These are phyloP conservation scores for Oryzias celebensis DNA, from an alignment of 2,113 vertebrate genomes.

Conservation along the genomic window DNA sequence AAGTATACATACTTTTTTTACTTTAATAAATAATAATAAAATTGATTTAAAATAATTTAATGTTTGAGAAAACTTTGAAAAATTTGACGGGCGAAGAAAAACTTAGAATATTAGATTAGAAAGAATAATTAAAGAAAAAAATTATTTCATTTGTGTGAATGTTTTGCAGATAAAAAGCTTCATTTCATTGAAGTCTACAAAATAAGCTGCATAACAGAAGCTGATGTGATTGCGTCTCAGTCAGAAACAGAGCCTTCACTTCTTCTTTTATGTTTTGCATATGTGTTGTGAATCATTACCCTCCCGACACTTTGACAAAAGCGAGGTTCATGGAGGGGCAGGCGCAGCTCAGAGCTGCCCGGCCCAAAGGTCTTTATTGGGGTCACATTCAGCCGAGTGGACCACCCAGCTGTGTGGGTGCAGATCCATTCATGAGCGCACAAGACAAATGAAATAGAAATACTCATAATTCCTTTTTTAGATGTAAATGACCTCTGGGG, in stretches of 20 bases:
- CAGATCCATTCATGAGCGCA: conserved; percentile 45
- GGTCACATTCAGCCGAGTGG: conserved; percentile 58
- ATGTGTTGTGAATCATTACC: conserved; percentile 56
- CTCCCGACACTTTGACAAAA: conserved; percentile 55
- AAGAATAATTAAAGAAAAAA: no score
- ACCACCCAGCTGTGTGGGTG: conserved; percentile 71
- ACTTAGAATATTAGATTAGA: no score
- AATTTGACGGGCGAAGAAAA: no score
- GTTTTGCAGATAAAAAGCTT: no score
- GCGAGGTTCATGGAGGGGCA: conserved; percentile 58
- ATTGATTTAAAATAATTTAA: no score
- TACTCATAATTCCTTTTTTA: conserved; percentile 56
- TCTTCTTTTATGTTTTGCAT: conserved; percentile 50
- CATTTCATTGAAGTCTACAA: no score
- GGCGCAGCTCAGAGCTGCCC: conserved; percentile 29
- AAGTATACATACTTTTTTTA: no score
- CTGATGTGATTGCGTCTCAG: conserved; percentile 3
- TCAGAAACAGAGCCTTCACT: conserved; percentile 36
- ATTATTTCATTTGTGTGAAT: no score
- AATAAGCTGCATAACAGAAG: no score
- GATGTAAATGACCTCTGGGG: conserved; percentile 52
- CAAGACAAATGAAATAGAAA: conserved; percentile 56
- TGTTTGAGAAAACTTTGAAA: no score
- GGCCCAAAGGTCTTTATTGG: conserved; percentile 55
- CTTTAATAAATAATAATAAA: no score